Evolutionary conservation across 2,888 invertebrate genomes (phyloP).

Genomic region (Chymomyza procnemis): DNA sequence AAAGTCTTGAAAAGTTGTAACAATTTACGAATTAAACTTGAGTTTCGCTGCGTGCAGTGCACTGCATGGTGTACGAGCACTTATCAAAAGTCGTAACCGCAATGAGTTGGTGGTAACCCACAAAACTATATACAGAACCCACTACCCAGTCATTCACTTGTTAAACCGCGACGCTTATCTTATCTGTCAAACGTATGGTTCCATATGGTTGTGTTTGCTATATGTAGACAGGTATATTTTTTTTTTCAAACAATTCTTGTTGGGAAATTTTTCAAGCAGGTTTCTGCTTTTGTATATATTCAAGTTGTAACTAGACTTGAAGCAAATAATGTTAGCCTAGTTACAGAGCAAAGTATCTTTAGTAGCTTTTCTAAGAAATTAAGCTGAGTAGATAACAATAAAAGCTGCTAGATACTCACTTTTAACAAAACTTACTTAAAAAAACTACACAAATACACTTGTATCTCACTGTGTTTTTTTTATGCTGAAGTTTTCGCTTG

Average conservation of each 20-base stretch:
- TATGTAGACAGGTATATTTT: slow-evolving; percentile 1
- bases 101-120: neutral
- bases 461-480: slow-evolving; percentile 11
- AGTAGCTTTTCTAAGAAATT: neutral
- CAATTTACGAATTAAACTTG: neutral
- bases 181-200: slow-evolving; percentile 32
- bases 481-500: neutral
- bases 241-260: slow-evolving; percentile 45
- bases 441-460: slow-evolving; percentile 11
- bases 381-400: neutral
- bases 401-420: neutral
- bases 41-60: slow-evolving; percentile 42
- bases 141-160: slow-evolving; percentile 55
- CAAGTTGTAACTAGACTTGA: neutral
- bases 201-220: neutral
- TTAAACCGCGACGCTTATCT: slow-evolving; percentile 66
- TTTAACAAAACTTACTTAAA: neutral
- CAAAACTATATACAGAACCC: neutral
- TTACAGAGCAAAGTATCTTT: neutral
- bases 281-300: neutral
- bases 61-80: neutral
- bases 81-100: too few relatives aligned
- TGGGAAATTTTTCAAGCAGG: slow-evolving; percentile 17
- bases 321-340: neutral
- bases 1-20: neutral